A percentile compares a stretch with the other conserved stretches of the same genome.
Evolutionary conservation across 2,113 vertebrate genomes (phyloP).

Genomic region (Erythrolamprus reginae): DNA sequence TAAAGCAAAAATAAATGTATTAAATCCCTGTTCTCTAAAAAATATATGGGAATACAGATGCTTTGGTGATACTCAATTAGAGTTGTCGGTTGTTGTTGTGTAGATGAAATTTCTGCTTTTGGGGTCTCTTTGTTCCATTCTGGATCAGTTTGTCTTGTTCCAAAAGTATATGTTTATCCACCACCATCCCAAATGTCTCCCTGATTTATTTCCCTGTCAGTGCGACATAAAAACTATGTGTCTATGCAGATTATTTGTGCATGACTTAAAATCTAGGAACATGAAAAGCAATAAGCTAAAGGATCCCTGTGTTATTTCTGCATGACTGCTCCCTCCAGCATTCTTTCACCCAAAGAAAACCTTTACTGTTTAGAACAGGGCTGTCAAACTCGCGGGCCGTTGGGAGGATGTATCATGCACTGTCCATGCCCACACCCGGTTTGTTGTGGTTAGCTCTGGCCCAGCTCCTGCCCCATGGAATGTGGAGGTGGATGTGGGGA

Average conservation of each 20-base stretch:
- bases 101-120: not conserved
- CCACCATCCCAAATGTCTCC: not conserved
- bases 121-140: not conserved
- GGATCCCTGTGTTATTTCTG: not conserved
- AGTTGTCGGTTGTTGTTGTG: not conserved
- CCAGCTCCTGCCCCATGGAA: too few species aligned
- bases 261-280: not conserved
- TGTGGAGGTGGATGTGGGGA: too few species aligned
- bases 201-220: not conserved
- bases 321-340: not conserved
- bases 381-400: too few species aligned
- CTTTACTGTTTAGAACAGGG: not conserved
- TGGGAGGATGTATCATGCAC: accelerated
- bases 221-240: not conserved
- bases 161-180: not conserved
- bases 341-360: not conserved
- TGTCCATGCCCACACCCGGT: too few species aligned
- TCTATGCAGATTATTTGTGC: not conserved
- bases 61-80: not conserved
- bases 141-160: not conserved
- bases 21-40: not conserved
- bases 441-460: too few species aligned
- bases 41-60: not conserved
- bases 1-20: not conserved
- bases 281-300: not conserved